Evolutionary conservation across 2,797 vertebrate species (phyloP).

Genomic region (Argya squamiceps): DNA sequence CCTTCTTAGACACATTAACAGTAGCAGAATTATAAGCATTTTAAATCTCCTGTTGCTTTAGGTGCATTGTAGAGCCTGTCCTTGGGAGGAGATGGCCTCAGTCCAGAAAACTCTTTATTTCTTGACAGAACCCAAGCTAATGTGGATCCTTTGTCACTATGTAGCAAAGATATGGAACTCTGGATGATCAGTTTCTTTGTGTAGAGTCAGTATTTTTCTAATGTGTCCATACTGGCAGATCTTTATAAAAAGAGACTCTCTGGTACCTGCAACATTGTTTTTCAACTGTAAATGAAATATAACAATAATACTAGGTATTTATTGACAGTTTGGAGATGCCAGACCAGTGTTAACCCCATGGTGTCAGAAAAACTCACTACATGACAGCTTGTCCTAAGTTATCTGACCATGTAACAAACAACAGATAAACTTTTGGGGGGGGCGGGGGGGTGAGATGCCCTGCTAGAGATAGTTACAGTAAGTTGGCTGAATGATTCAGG

Average conservation of each 20-base stretch:
- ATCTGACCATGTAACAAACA: background rate
- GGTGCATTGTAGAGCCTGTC: background rate
- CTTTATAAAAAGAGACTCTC: background rate
- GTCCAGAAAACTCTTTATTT: background rate
- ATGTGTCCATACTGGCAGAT: fast-evolving
- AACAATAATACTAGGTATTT: background rate
- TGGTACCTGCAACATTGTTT: background rate
- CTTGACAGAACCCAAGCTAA: background rate
- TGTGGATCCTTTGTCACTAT: background rate
- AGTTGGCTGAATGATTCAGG: background rate
- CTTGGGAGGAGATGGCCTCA: background rate
- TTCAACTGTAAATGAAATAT: background rate
- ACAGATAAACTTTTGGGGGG: background rate
- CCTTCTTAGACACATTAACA: background rate
- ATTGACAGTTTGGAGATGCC: background rate
- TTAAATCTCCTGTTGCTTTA: background rate
- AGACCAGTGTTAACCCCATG: background rate
- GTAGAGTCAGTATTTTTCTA: background rate
- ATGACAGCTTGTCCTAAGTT: background rate
- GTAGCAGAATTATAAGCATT: background rate
- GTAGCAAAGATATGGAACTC: background rate
- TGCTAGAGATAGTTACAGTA: background rate
- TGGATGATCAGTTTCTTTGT: background rate
- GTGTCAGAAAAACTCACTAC: background rate
- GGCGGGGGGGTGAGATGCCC: background rate